A percentile compares a stretch with the other conserved stretches of the same genome.
Conservation (phyloP, 2,888 invertebrate species). For the Philereme transversata region DNA sequence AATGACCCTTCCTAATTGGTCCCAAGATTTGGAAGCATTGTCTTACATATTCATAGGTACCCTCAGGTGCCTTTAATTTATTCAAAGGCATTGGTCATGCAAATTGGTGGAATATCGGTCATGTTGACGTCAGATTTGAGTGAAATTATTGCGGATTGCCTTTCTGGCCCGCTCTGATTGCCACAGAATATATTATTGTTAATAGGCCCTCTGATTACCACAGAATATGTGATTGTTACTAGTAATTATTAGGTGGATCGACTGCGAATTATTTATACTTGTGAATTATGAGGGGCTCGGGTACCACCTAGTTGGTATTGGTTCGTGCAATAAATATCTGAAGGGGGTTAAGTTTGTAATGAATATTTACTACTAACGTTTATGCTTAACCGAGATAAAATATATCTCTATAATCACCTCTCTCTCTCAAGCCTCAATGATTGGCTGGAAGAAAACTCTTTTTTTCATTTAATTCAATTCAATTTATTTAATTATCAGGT, state of each 20-base stretch:
- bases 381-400: too few relatives aligned
- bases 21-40: conserved; percentile 80
- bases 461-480: too few relatives aligned
- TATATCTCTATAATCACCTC: too few relatives aligned
- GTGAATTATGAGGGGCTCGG: conserved; percentile 30
- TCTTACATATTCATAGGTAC: conserved; percentile 82
- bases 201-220: conserved; percentile 34
- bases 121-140: conserved; percentile 81
- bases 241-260: conserved; percentile 49
- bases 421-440: too few relatives aligned
- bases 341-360: too few relatives aligned
- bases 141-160: conserved; percentile 78
- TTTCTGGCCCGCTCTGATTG: conserved; percentile 52
- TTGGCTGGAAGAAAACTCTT: too few relatives aligned
- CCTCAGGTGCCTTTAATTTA: conserved; percentile 79
- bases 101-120: conserved; percentile 82
- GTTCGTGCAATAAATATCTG: too few relatives aligned
- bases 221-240: conserved; percentile 17
- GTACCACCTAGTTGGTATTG: conserved; percentile 2
- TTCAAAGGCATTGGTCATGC: conserved; percentile 80
- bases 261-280: conserved; percentile 33
- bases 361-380: too few relatives aligned
- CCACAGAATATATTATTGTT: conserved; percentile 18
- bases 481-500: too few relatives aligned
- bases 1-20: conserved; percentile 79